phyloP scores from a whole-genome alignment of 2,113 vertebrate genomes.

The Butorides virescens region DNA sequence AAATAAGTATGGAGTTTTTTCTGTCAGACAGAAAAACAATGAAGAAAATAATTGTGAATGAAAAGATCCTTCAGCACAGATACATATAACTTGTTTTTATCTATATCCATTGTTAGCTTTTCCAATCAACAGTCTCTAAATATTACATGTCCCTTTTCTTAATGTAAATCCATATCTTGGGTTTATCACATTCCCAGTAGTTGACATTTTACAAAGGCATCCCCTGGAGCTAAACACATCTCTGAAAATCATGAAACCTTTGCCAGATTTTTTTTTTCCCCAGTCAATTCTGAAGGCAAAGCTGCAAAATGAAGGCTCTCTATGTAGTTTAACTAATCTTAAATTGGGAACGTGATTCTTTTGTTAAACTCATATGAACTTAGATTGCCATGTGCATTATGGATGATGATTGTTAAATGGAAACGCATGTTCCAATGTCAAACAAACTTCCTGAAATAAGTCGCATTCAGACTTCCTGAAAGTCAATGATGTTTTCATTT shows the following conservation, averaged over 20 bases:
- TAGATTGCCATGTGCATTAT: neutral
- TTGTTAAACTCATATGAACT: neutral
- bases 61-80: neutral
- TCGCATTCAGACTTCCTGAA: neutral
- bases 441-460: neutral
- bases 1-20: neutral
- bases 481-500: conserved; percentile 26
- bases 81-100: neutral
- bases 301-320: neutral
- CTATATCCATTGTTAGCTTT: neutral
- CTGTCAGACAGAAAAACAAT: neutral
- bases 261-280: neutral
- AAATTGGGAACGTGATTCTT: neutral
- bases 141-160: neutral
- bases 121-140: neutral
- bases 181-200: neutral
- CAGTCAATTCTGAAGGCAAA: neutral
- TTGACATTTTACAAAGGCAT: neutral
- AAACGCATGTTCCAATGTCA: neutral
- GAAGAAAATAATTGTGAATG: neutral
- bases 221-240: neutral
- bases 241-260: neutral
- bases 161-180: neutral
- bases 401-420: neutral
- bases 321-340: neutral